Conservation (phyloP, 2,113 vertebrate species). For the Solea solea region DNA sequence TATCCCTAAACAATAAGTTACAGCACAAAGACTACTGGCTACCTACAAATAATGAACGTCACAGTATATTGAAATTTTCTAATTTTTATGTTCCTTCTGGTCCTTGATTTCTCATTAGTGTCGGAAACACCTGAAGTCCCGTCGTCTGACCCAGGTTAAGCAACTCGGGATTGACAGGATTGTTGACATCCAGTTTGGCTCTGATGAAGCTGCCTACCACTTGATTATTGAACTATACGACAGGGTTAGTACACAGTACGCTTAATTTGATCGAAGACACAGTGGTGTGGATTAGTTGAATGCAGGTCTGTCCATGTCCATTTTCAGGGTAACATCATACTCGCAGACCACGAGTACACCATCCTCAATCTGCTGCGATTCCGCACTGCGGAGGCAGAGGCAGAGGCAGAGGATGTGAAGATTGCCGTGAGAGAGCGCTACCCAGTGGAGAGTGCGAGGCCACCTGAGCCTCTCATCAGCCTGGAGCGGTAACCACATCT, state of each 20-base stretch:
- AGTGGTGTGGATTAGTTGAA: neutral
- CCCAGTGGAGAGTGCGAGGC: constrained; percentile 87
- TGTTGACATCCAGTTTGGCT: constrained; percentile 97
- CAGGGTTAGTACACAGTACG: constrained; percentile 83
- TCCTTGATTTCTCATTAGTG: constrained; percentile 80
- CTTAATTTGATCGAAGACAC: neutral
- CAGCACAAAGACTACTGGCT: neutral
- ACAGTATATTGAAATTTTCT: no score
- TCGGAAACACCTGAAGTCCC: constrained; percentile 91
- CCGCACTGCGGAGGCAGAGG: constrained; percentile 89
- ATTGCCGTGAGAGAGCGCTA: constrained; percentile 94
- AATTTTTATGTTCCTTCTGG: no score
- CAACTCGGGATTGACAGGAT: constrained; percentile 95
- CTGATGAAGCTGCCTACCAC: constrained; percentile 94
- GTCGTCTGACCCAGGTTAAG: constrained; percentile 86
- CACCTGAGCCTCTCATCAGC: constrained; percentile 83
- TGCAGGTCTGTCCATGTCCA: neutral
- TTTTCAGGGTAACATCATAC: constrained; percentile 92
- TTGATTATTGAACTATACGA: constrained; percentile 96
- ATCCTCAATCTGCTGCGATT: constrained; percentile 97
- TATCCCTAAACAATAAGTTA: no score
- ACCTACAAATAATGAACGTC: neutral
- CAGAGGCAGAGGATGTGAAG: constrained; percentile 90
- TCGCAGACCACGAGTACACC: constrained; percentile 90
- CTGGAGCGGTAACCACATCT: constrained; percentile 82